Percentiles rank a stretch among this genome's conserved stretches.
These are phyloP conservation scores for Andinoacara biseriatus DNA, from an alignment of 2,113 vertebrate genomes.

Conservation along the genomic window DNA sequence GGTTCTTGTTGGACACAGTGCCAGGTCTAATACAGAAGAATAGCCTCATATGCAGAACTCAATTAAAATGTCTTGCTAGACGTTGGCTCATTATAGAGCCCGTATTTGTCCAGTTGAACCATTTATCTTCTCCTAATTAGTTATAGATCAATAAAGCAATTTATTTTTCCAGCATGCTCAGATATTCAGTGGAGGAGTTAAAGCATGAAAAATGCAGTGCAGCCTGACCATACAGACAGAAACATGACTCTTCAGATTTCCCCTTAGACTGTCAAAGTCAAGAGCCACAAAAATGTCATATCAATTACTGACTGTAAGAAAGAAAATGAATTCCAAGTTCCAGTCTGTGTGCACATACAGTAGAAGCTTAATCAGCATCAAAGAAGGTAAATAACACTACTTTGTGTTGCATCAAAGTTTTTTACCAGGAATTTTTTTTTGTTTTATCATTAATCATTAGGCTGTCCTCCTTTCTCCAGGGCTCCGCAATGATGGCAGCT, in stretches of 20 bases:
- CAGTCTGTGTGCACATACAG: not conserved
- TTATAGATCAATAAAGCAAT: conserved; percentile 83
- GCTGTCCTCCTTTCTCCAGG: conserved; percentile 70
- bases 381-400: conserved; percentile 44
- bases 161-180: conserved; percentile 79
- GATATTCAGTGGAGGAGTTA: conserved; percentile 74
- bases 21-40: conserved; percentile 49
- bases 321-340: not conserved
- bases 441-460: conserved; percentile 81
- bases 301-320: conserved; percentile 19
- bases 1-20: conserved; percentile 24
- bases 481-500: conserved; percentile 73
- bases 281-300: conserved; percentile 50
- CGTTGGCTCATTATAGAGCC: conserved; percentile 78
- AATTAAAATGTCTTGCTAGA: conserved; percentile 74
- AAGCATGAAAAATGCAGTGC: conserved; percentile 73
- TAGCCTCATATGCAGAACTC: conserved; percentile 61
- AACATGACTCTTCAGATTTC: conserved; percentile 73
- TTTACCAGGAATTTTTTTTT: conserved; percentile 68
- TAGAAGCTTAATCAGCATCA: conserved; percentile 8
- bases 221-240: conserved; percentile 65
- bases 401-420: conserved; percentile 44
- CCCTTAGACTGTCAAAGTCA: conserved; percentile 56
- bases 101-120: conserved; percentile 79
- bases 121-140: conserved; percentile 85